Percentiles rank a stretch among this genome's conserved stretches.
phyloP scores from a whole-genome alignment of 37 sponge, comb jelly and placozoan species.

The Diacarnus erythraeanus region DNA sequence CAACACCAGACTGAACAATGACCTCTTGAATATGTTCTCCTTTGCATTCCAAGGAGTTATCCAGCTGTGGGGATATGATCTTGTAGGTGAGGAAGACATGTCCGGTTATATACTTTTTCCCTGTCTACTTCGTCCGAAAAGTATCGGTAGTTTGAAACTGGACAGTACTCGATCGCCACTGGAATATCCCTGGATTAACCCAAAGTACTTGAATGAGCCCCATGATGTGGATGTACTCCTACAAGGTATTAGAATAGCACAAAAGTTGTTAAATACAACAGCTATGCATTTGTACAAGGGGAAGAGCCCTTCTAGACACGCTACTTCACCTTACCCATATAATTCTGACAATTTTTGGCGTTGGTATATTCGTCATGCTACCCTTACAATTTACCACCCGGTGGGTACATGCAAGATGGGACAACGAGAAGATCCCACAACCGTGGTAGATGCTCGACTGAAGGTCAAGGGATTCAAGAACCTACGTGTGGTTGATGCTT shows the following conservation, averaged over 20 bases:
- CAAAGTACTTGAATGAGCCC: slow-evolving; percentile 62
- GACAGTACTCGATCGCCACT: slow-evolving; percentile 27
- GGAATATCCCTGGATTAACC: slow-evolving; percentile 57
- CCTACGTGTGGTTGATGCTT: slow-evolving; percentile 86
- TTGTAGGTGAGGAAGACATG: neutral
- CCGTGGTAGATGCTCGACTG: slow-evolving; percentile 81
- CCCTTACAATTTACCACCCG: slow-evolving; percentile 57
- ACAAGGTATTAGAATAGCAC: slow-evolving; percentile 45
- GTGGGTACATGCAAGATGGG: slow-evolving; percentile 90
- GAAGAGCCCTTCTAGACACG: neutral
- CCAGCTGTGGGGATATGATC: slow-evolving; percentile 44
- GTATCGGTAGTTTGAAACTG: slow-evolving; percentile 57
- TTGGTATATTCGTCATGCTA: slow-evolving; percentile 59
- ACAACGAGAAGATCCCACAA: slow-evolving; percentile 25
- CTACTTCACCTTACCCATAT: slow-evolving; percentile 28
- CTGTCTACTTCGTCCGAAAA: slow-evolving; percentile 58
- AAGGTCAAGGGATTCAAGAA: slow-evolving; percentile 68
- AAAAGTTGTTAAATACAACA: slow-evolving; percentile 52
- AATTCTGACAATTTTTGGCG: slow-evolving; percentile 73
- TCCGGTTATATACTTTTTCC: slow-evolving; percentile 40
- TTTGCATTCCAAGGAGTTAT: neutral
- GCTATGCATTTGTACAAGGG: slow-evolving; percentile 12
- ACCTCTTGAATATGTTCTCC: neutral
- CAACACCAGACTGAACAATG: neutral
- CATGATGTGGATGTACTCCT: slow-evolving; percentile 64